These are phyloP conservation scores for Slavum lentiscoides DNA, from an alignment of 2,888 invertebrate genomes.

Conservation along the genomic window DNA sequence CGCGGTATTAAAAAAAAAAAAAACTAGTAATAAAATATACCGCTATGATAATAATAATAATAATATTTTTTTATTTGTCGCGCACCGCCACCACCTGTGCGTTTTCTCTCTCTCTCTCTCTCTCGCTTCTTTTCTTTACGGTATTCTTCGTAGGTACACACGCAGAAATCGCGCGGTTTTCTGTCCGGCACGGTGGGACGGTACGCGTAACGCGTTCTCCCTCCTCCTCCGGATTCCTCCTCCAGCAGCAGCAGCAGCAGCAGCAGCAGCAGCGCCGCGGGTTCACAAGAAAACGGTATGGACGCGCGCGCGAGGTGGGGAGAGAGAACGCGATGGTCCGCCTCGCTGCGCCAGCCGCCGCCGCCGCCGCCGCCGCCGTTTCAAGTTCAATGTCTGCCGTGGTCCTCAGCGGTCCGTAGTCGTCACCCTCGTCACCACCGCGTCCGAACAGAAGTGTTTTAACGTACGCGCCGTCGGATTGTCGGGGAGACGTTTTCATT, in stretches of 20 bases:
- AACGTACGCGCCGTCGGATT: neutral
- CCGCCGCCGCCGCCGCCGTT: neutral
- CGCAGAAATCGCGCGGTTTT: no score
- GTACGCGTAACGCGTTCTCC: no score
- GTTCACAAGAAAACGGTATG: slow-evolving; percentile 11
- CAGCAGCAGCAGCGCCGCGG: no score
- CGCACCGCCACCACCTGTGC: neutral
- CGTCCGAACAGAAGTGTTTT: neutral
- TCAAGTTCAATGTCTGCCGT: slow-evolving; percentile 52
- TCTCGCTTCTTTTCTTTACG: no score
- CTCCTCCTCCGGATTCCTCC: no score
- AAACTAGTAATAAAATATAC: neutral
- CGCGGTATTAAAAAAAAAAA: neutral
- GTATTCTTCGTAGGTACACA: no score
- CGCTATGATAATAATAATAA: neutral
- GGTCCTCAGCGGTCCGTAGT: slow-evolving; percentile 39
- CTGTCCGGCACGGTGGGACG: no score
- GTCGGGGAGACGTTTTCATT: neutral
- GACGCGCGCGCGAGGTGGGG: neutral
- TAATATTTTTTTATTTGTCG: neutral
- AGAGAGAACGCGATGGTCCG: slow-evolving; percentile 19
- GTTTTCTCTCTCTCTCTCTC: neutral
- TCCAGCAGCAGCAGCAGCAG: no score
- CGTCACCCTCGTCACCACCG: neutral
- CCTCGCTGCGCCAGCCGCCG: neutral